Evolutionary conservation across 1,140 invertebrate species (phyloP).

Genomic region (Ridgeia piscesae): DNA sequence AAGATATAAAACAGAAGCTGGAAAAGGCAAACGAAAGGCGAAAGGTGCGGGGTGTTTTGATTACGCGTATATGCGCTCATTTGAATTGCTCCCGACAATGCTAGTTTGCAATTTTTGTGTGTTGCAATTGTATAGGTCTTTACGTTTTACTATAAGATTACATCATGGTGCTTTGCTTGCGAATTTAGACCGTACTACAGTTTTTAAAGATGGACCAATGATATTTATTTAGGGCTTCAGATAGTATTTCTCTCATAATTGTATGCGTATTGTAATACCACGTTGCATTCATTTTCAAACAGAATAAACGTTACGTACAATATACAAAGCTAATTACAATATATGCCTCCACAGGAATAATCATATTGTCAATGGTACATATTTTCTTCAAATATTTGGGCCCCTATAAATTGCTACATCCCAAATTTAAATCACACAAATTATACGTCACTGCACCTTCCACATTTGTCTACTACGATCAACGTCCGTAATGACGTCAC

Average conservation of each 20-base stretch:
- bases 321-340: not conserved
- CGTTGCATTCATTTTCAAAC: not conserved
- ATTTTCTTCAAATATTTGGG: not conserved
- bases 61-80: not conserved
- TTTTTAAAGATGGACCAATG: too few species aligned
- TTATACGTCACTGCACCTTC: not conserved
- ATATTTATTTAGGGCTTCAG: not conserved
- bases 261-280: not conserved
- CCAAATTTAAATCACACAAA: too few species aligned
- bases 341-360: not conserved
- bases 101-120: not conserved
- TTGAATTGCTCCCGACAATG: not conserved
- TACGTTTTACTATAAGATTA: too few species aligned
- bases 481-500: not conserved
- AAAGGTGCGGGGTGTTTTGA: constrained; percentile 36
- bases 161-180: too few species aligned
- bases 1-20: constrained; percentile 43
- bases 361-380: not conserved
- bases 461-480: not conserved
- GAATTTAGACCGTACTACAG: too few species aligned
- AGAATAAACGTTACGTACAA: not conserved
- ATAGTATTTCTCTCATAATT: not conserved
- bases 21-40: constrained; percentile 43
- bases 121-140: too few species aligned
- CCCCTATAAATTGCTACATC: too few species aligned